Conservation (phyloP, 2,113 vertebrate genomes). For the Ceyx cyanopectus region DNA sequence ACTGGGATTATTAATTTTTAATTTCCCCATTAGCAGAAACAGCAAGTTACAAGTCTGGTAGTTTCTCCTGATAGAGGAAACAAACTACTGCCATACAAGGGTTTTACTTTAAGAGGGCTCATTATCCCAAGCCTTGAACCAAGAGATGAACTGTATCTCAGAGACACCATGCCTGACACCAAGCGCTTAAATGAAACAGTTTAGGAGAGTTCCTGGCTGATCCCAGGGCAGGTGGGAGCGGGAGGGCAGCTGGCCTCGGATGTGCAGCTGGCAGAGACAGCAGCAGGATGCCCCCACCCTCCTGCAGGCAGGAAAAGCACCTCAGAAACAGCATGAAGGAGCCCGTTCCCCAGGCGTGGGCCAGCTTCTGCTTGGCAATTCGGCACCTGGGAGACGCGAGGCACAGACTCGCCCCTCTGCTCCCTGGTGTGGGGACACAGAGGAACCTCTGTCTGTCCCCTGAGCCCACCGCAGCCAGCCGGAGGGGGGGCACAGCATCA, state of each 20-base stretch:
- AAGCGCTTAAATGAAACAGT: neutral
- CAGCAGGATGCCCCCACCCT: neutral
- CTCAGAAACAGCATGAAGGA: neutral
- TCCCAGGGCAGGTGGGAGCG: neutral
- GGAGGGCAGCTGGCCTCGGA: neutral
- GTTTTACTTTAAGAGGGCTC: neutral
- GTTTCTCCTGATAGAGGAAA: neutral
- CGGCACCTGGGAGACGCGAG: neutral
- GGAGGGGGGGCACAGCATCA: neutral
- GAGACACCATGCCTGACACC: neutral
- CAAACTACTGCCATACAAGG: neutral
- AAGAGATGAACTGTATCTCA: neutral
- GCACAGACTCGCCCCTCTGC: neutral
- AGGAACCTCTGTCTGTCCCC: neutral
- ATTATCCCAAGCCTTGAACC: neutral
- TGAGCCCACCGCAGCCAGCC: neutral
- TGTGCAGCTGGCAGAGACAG: fast-evolving
- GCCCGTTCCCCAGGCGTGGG: neutral
- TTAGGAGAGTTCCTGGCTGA: neutral
- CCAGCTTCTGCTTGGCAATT: neutral
- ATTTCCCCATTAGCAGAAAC: constrained; percentile 55
- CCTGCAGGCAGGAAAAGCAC: neutral
- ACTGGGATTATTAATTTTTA: constrained; percentile 41
- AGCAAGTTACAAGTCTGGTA: neutral
- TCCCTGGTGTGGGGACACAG: neutral